A percentile compares a stretch with the other conserved stretches of the same genome.
Evolutionary conservation across 2,113 vertebrate genomes (phyloP).

Genomic region (Hyperopisus bebe): DNA sequence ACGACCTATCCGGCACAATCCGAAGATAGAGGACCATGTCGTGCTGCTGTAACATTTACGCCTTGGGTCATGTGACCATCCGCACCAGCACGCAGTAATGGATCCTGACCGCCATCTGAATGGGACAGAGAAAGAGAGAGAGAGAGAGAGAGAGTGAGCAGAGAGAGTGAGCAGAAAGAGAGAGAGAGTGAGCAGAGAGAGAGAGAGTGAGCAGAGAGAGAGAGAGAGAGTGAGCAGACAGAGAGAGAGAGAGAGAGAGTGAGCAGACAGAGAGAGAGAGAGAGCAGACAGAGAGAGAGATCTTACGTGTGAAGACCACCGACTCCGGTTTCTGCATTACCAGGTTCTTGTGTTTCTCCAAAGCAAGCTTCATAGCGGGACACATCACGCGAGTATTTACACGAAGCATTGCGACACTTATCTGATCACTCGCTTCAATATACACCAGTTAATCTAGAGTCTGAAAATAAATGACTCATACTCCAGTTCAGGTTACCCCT

Average conservation of each 20-base stretch:
- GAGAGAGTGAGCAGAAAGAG: too few relatives aligned
- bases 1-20: background rate
- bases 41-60: background rate
- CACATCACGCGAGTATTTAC: background rate
- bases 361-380: background rate
- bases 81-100: background rate
- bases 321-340: background rate
- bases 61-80: background rate
- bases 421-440: background rate
- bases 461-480: background rate
- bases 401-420: background rate
- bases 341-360: background rate
- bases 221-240: too few relatives aligned
- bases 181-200: too few relatives aligned
- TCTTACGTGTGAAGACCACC: background rate
- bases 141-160: too few relatives aligned
- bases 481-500: background rate
- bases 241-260: too few relatives aligned
- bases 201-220: too few relatives aligned
- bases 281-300: too few relatives aligned
- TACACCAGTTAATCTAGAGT: background rate
- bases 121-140: background rate
- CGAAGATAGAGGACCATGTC: background rate
- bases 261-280: background rate
- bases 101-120: background rate